phyloP scores from a whole-genome alignment of 2,888 invertebrate genomes.

The Drosophila nigricruria region DNA sequence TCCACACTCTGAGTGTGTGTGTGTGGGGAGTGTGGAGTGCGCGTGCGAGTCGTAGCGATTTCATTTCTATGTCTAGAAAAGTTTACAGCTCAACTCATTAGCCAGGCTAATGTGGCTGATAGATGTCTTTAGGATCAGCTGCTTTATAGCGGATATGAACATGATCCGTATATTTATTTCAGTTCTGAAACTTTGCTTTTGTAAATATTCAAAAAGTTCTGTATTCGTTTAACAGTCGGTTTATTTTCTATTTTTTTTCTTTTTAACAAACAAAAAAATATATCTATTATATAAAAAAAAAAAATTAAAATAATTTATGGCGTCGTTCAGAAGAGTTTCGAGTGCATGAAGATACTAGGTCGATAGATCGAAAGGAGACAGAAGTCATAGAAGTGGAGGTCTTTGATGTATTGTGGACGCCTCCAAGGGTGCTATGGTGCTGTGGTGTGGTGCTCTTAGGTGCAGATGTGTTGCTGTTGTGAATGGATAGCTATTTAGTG shows the following conservation, averaged over 20 bases:
- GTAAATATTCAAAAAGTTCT: not conserved
- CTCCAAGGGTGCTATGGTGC: constrained; percentile 33
- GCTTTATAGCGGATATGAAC: no score
- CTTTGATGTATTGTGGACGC: constrained; percentile 28
- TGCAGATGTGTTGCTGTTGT: constrained; percentile 12
- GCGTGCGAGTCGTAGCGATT: no score
- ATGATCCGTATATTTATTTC: not conserved
- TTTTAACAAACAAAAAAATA: constrained; percentile 59
- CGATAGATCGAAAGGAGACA: constrained; percentile 35
- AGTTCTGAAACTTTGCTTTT: not conserved
- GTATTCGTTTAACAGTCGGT: constrained; percentile 40
- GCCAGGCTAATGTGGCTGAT: not conserved
- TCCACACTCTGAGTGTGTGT: no score
- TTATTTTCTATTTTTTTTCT: constrained; percentile 41
- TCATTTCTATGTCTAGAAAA: no score
- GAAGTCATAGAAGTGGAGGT: constrained; percentile 49
- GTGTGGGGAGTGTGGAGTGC: no score
- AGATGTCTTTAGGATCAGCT: not conserved
- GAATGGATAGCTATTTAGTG: constrained; percentile 40
- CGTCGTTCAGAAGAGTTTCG: constrained; percentile 29
- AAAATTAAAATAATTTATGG: constrained; percentile 74
- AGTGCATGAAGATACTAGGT: constrained; percentile 29
- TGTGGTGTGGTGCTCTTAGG: constrained; percentile 14
- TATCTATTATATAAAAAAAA: constrained; percentile 55
- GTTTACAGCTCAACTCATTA: no score